phyloP scores from a whole-genome alignment of 2,113 vertebrate species.

The Heteronetta atricapilla region DNA sequence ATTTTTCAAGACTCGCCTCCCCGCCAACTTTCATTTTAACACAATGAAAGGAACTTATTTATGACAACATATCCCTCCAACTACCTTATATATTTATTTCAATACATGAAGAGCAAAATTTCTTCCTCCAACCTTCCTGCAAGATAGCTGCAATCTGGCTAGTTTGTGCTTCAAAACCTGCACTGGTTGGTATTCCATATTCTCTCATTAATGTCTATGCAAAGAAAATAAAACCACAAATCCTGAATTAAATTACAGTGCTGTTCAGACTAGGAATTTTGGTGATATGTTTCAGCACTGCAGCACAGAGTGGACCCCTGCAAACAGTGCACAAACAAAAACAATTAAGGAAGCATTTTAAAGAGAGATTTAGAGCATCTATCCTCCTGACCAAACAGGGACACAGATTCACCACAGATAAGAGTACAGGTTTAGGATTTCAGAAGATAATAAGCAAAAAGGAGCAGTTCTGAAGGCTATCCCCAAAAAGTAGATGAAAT shows the following conservation, averaged over 20 bases:
- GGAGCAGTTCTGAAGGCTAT: neutral
- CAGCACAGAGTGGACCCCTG: neutral
- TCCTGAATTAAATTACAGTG: neutral
- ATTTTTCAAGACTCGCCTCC: neutral
- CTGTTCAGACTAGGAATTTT: neutral
- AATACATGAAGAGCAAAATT: neutral
- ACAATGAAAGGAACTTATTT: neutral
- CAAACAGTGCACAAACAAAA: neutral
- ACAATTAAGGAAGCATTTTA: neutral
- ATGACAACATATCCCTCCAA: neutral
- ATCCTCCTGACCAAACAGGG: neutral
- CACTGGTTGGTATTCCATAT: neutral
- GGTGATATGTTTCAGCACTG: neutral
- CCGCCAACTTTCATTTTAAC: neutral
- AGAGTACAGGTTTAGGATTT: neutral
- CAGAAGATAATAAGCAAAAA: neutral
- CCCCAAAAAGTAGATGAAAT: neutral
- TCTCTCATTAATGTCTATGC: neutral
- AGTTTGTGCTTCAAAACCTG: neutral
- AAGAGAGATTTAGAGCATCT: neutral
- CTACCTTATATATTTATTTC: neutral
- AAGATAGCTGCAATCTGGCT: neutral
- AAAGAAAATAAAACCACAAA: neutral
- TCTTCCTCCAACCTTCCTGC: neutral
- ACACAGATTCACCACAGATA: accelerated